These are phyloP conservation scores for Selene dorsalis DNA, from an alignment of 2,797 vertebrate genomes.

Conservation along the genomic window DNA sequence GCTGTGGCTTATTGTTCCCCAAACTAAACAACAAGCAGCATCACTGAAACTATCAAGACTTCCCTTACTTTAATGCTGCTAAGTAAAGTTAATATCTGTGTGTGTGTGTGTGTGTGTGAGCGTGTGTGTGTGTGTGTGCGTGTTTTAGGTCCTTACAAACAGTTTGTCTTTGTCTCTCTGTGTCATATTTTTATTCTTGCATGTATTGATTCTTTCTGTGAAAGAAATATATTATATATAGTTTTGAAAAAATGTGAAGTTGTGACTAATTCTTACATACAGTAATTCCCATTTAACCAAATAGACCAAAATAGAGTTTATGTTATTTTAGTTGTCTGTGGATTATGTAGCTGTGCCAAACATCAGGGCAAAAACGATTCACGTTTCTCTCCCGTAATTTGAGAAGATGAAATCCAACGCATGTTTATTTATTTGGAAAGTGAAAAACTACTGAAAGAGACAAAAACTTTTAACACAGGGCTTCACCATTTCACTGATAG, in stretches of 20 bases:
- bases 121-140: conserved; percentile 55
- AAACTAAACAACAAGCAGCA: conserved; percentile 75
- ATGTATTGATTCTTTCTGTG: conserved; percentile 93
- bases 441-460: conserved; percentile 65
- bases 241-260: conserved; percentile 85
- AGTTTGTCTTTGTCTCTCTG: conserved; percentile 56
- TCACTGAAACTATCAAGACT: conserved; percentile 77
- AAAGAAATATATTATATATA: conserved; percentile 91
- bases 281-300: conserved; percentile 76
- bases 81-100: conserved; percentile 79
- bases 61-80: conserved; percentile 89
- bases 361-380: conserved; percentile 48
- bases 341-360: conserved; percentile 58
- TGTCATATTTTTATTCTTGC: conserved; percentile 76
- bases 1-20: conserved; percentile 66
- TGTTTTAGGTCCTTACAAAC: conserved; percentile 61
- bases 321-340: conserved; percentile 61
- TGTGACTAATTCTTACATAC: conserved; percentile 80
- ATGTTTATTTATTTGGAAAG: conserved; percentile 73
- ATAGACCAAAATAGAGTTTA: conserved; percentile 77
- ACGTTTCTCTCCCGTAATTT: conserved; percentile 55
- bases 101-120: conserved; percentile 53
- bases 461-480: conserved; percentile 13
- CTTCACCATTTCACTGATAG: conserved; percentile 31
- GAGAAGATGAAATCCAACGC: conserved; percentile 52